phyloP scores from a whole-genome alignment of 2,888 invertebrate species.

The Hydroisotoma schaefferi region DNA sequence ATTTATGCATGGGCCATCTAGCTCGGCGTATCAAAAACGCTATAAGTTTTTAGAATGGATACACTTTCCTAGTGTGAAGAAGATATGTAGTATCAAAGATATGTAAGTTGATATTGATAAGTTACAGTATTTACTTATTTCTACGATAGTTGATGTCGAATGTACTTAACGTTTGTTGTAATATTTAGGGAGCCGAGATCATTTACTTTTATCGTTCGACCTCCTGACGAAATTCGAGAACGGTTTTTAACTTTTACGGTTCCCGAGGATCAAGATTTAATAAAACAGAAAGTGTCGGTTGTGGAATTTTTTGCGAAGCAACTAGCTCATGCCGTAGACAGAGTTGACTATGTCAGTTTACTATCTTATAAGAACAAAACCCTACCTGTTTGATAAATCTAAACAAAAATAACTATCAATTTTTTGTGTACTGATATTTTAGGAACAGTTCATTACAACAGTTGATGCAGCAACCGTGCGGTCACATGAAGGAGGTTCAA shows the following conservation, averaged over 20 bases:
- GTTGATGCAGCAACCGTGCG: conserved; percentile 36
- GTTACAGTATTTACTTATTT: neutral
- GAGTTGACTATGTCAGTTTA: conserved; percentile 44
- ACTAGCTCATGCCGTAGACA: conserved; percentile 40
- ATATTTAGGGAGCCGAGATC: conserved; percentile 26
- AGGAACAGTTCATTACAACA: conserved; percentile 45
- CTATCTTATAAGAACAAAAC: too few species aligned
- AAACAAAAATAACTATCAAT: too few species aligned
- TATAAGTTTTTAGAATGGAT: conserved; percentile 89
- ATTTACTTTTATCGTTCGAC: conserved; percentile 45
- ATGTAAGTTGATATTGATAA: conserved; percentile 60
- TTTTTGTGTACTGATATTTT: conserved; percentile 2
- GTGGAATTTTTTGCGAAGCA: conserved; percentile 45
- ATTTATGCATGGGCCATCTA: conserved; percentile 34
- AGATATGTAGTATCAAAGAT: conserved; percentile 85
- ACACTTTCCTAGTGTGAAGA: conserved; percentile 81
- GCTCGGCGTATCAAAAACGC: conserved; percentile 59
- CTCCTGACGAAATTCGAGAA: conserved; percentile 40
- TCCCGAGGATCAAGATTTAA: conserved; percentile 36
- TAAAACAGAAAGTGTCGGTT: conserved; percentile 29
- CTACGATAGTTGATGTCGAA: too few species aligned
- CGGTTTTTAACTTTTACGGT: conserved; percentile 43
- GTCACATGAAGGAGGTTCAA: conserved; percentile 8
- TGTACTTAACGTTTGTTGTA: neutral
- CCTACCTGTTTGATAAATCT: too few species aligned